Percentiles rank a stretch among this genome's conserved stretches.
phyloP scores from a whole-genome alignment of 92 coral and sea anemone genomes.

The Desmophyllum pertusum region DNA sequence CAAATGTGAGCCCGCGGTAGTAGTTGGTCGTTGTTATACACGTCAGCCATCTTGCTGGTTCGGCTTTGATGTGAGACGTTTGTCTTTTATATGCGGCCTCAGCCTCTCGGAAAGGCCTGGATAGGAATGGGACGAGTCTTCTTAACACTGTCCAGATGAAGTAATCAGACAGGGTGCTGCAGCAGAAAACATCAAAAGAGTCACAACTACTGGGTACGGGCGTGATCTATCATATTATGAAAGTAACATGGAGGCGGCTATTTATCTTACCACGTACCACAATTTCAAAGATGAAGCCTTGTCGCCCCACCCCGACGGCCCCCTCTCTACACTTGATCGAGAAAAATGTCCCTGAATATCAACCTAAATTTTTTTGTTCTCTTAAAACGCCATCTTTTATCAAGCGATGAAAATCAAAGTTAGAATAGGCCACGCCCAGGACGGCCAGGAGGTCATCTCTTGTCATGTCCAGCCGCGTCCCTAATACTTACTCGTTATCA shows the following conservation, averaged over 20 bases:
- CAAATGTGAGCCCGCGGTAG: constrained; percentile 69
- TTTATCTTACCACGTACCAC: too few species aligned
- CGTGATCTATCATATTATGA: too few species aligned
- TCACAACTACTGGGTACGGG: too few species aligned
- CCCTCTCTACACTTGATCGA: too few species aligned
- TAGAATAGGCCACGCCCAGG: neutral
- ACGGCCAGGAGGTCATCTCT: neutral
- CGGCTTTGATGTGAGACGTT: constrained; percentile 43
- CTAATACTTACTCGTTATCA: constrained; percentile 55
- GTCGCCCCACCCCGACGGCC: too few species aligned
- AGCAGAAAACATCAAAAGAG: neutral
- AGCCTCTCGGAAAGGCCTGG: constrained; percentile 81
- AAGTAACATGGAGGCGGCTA: too few species aligned
- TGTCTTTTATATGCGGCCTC: constrained; percentile 58
- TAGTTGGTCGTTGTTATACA: constrained; percentile 62
- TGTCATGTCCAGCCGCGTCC: neutral
- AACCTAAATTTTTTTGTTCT: too few species aligned
- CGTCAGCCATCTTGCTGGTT: constrained; percentile 78
- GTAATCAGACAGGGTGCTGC: constrained; percentile 81
- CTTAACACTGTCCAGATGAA: constrained; percentile 78
- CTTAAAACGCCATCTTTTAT: too few species aligned
- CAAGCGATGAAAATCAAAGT: too few species aligned
- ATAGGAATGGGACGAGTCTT: constrained; percentile 71
- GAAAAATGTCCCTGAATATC: too few species aligned
- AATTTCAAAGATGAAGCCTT: too few species aligned